Base-by-base conservation (phyloP, 1,140 invertebrate species). In the Oscheius sp. region DNA sequence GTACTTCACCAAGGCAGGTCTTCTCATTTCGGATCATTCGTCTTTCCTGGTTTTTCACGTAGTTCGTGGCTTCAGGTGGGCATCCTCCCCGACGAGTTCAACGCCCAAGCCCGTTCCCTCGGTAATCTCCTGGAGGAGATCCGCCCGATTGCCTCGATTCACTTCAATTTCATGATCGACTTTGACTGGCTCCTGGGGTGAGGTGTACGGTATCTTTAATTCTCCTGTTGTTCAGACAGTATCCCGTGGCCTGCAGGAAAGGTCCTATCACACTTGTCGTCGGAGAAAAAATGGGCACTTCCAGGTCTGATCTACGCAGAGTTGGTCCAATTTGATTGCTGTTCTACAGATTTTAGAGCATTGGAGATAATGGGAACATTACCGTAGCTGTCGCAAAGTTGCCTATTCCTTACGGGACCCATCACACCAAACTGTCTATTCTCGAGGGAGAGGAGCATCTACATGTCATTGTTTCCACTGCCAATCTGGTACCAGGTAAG, bases 341-440 rank as follows among this genome's bases (percentile, higher is more conserved):
- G 23, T 55, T 55, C 7, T 55, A 4, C n/a, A n/a, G n/a, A n/a
- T n/a, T 7, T 55, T 55, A 55, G 49, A 26, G 7, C 28, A 23
- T 55, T 55, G 49, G 49, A 20, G 4, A 15, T 7, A 23, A 23
- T 20, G 49, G 15, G 7, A 59, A 59, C 29, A 36, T 68, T 35
- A 49, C 68, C n/a, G 68, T 71, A 18, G 1, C 32, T 20, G n/a
- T 13, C 18, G 68, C 59, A 13, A 10, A 13, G 0, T 29, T 71
- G 2, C 59, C 59, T 2, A 64, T 63, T 46, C 59, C 68, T 10
- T 71, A 32, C 52, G 68, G 68, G 1, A 63, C 59, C 13, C 68
- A 71, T 63, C 68, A 71, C 46, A 23, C 68, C n/a, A 71, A 71
- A 71, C 13, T 71, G 59, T 63, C 59, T 20, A 35, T 71, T 35